These are phyloP conservation scores for Gambusia yucatana DNA, from an alignment of 2,797 vertebrate species.

Conservation along the genomic window DNA sequence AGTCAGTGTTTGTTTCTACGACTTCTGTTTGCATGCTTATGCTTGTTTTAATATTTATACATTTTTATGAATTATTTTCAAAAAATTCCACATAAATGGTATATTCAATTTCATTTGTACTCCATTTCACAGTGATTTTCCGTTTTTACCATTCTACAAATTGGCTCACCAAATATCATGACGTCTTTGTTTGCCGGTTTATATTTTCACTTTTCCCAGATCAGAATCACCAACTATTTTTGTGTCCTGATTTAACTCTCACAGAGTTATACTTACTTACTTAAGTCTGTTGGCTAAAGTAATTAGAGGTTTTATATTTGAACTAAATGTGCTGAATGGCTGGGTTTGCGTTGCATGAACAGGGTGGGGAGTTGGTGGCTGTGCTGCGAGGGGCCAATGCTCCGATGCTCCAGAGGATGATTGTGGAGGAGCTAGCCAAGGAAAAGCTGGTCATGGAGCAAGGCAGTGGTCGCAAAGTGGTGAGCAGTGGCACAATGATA, in stretches of 20 bases:
- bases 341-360: constrained; percentile 23
- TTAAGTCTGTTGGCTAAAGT: not conserved
- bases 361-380: constrained; percentile 90
- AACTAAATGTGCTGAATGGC: not conserved
- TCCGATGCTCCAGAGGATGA: constrained; percentile 88
- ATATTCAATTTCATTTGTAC: not conserved
- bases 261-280: not conserved
- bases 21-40: not conserved
- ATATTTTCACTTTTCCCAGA: not conserved
- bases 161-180: not conserved
- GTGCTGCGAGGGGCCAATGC: constrained; percentile 88
- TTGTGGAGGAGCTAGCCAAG: constrained; percentile 85
- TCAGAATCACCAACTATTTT: not conserved
- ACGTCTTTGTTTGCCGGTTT: not conserved
- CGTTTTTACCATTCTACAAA: not conserved
- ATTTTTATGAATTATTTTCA: not conserved
- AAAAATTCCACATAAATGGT: not conserved
- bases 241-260: not conserved
- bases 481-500: constrained; percentile 67
- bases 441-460: constrained; percentile 83
- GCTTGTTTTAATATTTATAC: not conserved
- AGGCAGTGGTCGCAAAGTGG: constrained; percentile 79
- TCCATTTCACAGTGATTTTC: not conserved
- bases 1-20: constrained; percentile 76
- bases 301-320: not conserved